Evolutionary conservation across 2,797 vertebrate species (phyloP), one percentile per base, ranked within the genome.

Genomic region (Acanthiza pusilla): DNA sequence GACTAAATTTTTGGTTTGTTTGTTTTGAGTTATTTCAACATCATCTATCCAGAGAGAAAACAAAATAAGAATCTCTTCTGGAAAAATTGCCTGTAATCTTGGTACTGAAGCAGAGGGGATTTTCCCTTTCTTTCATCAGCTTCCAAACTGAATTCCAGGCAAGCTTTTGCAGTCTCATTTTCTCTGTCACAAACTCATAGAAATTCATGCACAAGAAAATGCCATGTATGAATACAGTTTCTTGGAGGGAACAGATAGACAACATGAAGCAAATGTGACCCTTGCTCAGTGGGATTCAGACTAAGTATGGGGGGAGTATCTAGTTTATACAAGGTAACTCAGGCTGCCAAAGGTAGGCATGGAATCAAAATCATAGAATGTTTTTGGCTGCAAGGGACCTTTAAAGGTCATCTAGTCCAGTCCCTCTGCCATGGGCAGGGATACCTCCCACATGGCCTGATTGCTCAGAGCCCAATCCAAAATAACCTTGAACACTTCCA

Each of bases 61-160:
- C 27, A 93, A 88, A 93, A 11, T 7, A 66, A 81, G 26, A 78
- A 77, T 32, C 14, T 75, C 14, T 83, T 54, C 67, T 84, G 40
- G 62, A 96, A 95, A 94, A 91, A 57, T 9, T 83, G 61, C 19
- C 61, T 74, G 14, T 65, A 85, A 89, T 83, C 65, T 85, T 77
- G 16, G 23, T 75, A 36, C 32, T 58, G 54, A 89, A 84, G 26
- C 43, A 73, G 42, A 77, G 29, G 13, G 50, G 30, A 45, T 92
- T 94, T 90, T 85, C 38, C 22, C 34, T 78, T 89, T 85, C 73
- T 92, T 93, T 96, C n/a, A 90, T 90, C 20, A 20, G 55, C 34
- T 65, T 94, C 91, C 85, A 94, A 81, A 72, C 21, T 78, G 70
- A 88, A 94, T 94, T 96, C 79, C 62, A 91, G 82, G 21, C 54